These are phyloP conservation scores for Pseudopodoces humilis DNA, from an alignment of 2,113 vertebrate genomes.

Conservation along the genomic window DNA sequence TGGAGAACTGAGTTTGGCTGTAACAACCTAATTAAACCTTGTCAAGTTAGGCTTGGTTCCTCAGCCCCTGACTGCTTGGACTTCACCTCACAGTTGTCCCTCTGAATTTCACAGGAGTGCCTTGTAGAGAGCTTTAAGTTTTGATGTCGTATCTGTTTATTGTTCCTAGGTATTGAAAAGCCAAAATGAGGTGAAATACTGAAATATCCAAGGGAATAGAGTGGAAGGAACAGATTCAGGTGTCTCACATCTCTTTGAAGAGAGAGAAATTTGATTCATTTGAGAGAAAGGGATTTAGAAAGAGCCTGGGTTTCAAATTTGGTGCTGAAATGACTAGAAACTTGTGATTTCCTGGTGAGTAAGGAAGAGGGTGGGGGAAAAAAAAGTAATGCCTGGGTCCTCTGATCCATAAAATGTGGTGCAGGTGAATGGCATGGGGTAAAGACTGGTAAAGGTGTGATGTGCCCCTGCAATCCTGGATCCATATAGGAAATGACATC, in stretches of 20 bases:
- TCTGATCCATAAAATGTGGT: fast-evolving
- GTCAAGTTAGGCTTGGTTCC: background rate
- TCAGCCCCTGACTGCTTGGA: background rate
- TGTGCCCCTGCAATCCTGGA: background rate
- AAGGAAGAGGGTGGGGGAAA: no score
- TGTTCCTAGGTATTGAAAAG: background rate
- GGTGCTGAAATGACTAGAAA: background rate
- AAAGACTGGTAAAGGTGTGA: background rate
- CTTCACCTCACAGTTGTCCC: background rate
- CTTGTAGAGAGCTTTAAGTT: background rate
- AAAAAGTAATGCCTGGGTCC: background rate
- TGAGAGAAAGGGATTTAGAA: background rate
- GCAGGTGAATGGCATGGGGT: fast-evolving
- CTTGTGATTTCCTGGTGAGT: no score
- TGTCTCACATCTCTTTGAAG: background rate
- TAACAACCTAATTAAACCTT: background rate
- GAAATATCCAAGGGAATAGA: background rate
- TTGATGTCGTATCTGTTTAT: fast-evolving
- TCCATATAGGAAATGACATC: fast-evolving
- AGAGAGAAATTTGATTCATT: background rate
- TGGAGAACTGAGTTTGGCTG: background rate
- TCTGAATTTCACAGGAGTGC: background rate
- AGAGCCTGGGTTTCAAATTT: background rate
- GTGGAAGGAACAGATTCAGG: background rate
- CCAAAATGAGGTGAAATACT: background rate